These are phyloP conservation scores for Epizoanthus stellaris DNA, from an alignment of 92 coral and sea anemone genomes.

Conservation along the genomic window DNA sequence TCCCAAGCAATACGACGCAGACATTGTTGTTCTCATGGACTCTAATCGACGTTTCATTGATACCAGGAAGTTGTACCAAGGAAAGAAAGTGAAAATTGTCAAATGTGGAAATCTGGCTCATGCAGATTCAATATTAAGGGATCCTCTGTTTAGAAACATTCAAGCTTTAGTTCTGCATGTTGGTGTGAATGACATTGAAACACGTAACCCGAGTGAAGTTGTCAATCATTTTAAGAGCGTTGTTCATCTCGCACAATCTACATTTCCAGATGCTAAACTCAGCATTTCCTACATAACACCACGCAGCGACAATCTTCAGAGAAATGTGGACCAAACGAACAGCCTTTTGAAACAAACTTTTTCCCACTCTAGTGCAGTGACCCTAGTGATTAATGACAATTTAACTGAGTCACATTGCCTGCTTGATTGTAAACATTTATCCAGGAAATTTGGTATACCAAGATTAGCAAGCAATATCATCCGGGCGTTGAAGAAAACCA, in stretches of 20 bases:
- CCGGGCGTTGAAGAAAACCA: not conserved
- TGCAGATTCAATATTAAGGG: not conserved
- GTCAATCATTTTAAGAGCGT: not conserved
- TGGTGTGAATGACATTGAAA: not conserved
- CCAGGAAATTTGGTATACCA: not conserved
- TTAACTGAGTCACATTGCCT: not conserved
- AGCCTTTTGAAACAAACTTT: not conserved
- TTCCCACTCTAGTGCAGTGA: not conserved
- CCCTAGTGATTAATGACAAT: not conserved
- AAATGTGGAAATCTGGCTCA: not conserved
- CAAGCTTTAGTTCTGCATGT: not conserved
- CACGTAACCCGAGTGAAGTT: not conserved
- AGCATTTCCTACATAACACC: not conserved
- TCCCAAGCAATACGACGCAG: no score
- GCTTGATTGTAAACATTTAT: not conserved
- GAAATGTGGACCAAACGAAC: not conserved
- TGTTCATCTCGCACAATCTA: not conserved
- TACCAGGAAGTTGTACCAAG: not conserved
- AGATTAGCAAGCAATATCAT: not conserved
- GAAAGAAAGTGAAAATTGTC: not conserved
- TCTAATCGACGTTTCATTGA: not conserved
- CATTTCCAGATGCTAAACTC: not conserved
- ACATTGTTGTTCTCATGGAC: not conserved
- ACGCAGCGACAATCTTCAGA: not conserved
- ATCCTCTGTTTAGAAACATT: not conserved